Conservation (phyloP, 2,113 vertebrate genomes). For the Engraulis encrasicolus region DNA sequence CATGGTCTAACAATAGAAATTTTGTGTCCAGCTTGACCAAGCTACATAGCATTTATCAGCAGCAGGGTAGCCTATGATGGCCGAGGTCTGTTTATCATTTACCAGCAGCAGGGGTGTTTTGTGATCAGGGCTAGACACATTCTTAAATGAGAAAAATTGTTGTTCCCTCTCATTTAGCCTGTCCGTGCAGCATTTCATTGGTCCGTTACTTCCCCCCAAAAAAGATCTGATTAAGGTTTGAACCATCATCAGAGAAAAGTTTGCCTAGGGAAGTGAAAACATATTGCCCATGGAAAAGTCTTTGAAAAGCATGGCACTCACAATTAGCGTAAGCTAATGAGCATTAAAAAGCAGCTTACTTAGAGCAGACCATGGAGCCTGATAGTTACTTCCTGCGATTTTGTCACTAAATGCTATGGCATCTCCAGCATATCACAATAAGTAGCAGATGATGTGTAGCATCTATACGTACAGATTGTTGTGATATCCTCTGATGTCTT, state of each 20-base stretch:
- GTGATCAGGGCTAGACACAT: neutral
- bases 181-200: neutral
- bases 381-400: neutral
- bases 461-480: too few relatives aligned
- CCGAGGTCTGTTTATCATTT: neutral
- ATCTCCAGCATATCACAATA: neutral
- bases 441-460: neutral
- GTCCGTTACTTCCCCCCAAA: neutral
- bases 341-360: neutral
- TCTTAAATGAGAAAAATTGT: neutral
- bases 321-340: neutral
- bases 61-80: neutral
- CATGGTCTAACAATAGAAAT: neutral
- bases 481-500: too few relatives aligned
- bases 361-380: neutral
- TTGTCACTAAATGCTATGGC: neutral
- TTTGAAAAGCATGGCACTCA: neutral
- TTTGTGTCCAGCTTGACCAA: neutral
- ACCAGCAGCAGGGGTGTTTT: neutral
- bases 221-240: neutral
- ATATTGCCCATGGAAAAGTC: neutral
- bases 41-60: neutral
- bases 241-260: neutral
- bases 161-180: neutral
- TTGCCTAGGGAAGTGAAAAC: neutral